Conservation (phyloP, 2,797 vertebrate genomes). For the Periparus ater region DNA sequence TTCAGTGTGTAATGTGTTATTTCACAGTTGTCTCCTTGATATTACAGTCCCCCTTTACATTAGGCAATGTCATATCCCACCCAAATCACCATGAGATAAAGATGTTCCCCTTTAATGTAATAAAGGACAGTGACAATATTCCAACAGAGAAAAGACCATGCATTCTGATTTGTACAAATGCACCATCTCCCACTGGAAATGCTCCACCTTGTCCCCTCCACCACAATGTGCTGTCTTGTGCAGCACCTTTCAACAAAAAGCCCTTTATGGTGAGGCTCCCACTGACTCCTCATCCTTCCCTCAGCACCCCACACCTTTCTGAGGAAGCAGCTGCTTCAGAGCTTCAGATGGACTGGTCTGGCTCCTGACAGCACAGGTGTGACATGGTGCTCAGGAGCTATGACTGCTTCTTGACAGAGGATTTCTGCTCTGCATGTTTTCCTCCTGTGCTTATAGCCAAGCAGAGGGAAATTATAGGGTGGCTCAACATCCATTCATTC, state of each 20-base stretch:
- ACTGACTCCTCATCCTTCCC: not conserved
- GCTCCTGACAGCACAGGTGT: not conserved
- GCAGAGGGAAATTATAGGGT: not conserved
- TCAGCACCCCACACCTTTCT: not conserved
- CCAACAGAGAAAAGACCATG: not conserved
- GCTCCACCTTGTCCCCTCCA: not conserved
- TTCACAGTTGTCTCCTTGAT: slow-evolving; percentile 68
- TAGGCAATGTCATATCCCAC: slow-evolving; percentile 40
- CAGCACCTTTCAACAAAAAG: not conserved
- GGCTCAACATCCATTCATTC: not conserved
- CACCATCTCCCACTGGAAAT: not conserved
- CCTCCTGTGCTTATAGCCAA: not conserved
- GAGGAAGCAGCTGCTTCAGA: not conserved
- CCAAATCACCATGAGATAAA: slow-evolving; percentile 63
- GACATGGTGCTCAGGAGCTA: not conserved
- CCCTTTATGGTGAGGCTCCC: accelerated
- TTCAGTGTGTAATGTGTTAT: slow-evolving; percentile 63
- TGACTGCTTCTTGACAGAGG: not conserved
- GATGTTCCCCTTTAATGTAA: slow-evolving; percentile 57
- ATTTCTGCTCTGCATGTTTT: not conserved
- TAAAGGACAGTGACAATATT: slow-evolving; percentile 30
- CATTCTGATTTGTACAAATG: slow-evolving; percentile 13
- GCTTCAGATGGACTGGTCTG: accelerated
- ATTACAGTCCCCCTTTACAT: slow-evolving; percentile 42
- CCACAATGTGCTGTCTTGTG: not conserved